A percentile compares a stretch with the other conserved stretches of the same genome.
These are phyloP conservation scores for Eupithecia exiguata DNA, from an alignment of 2,888 invertebrate genomes.

Conservation along the genomic window DNA sequence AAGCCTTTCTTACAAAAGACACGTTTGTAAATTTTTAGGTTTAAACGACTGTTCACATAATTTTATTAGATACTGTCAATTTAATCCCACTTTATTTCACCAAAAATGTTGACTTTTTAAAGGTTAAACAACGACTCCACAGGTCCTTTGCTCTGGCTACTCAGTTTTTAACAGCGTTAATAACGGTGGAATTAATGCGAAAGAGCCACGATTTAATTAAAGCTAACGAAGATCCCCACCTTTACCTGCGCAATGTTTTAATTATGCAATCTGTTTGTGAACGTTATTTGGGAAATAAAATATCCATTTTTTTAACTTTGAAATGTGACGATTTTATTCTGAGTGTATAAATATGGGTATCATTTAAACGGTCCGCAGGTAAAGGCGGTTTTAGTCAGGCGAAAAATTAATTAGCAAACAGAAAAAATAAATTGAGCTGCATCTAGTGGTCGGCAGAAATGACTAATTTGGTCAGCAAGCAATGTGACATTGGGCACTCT, in stretches of 20 bases:
- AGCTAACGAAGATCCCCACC: constrained; percentile 77
- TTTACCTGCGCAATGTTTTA: constrained; percentile 75
- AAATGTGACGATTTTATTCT: background rate
- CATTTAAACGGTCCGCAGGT: too few species aligned
- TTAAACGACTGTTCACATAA: background rate
- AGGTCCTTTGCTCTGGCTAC: constrained; percentile 53
- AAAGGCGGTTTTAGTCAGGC: too few species aligned
- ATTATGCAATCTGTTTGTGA: constrained; percentile 66
- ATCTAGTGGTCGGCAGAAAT: too few species aligned
- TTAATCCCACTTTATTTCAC: background rate
- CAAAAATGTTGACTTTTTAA: background rate
- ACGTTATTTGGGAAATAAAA: constrained; percentile 13
- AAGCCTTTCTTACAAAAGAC: too few species aligned
- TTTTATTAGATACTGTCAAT: background rate
- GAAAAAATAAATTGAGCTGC: too few species aligned
- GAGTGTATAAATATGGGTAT: background rate
- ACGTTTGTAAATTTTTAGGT: background rate
- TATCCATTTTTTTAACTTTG: constrained; percentile 1
- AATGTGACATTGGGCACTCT: too few species aligned
- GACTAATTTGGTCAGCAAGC: too few species aligned
- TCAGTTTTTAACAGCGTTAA: constrained; percentile 84
- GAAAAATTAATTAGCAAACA: too few species aligned
- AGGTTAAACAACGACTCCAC: constrained; percentile 47
- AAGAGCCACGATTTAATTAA: constrained; percentile 84
- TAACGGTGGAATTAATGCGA: constrained; percentile 84